Base-by-base conservation (phyloP, 2,888 invertebrate genomes). In the Drosophila kanekoi region DNA sequence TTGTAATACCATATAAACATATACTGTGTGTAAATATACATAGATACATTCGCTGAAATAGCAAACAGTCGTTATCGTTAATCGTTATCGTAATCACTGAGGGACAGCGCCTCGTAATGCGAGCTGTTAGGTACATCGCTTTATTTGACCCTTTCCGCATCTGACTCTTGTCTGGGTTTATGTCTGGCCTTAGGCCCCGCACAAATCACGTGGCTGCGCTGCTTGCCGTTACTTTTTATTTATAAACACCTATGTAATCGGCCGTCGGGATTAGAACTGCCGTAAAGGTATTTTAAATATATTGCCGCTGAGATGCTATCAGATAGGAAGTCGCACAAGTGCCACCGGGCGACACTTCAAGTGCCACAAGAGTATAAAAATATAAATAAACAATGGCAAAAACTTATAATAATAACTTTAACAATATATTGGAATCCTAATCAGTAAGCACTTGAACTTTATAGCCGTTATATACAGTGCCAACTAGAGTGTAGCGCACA, bases 371-470 rank as follows among this genome's bases (percentile, higher is more conserved):
- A 43, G n/a, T 28, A 32, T n/a, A 52, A 1, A 35, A 14, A 23
- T 20, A 6, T 32, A 9, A 28, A 28, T 28, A 45, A 13, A 47
- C 1, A 8, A 13, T n/a, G 8, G 0, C 1, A 33, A 33, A 51
- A 20, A 43, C 32, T 43, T 40, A 38, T 32, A 59, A 47, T 23
- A 59, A 49, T 56, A 62, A 41, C 28, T 51, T 59, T 52, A 47
- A 72, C 53, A 47, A 58, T 59, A 47, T 63, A 57, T 69, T 66
- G 37, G 45, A 11, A 59, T 28, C 38, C 35, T 43, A 56, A 74
- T 74, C 66, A 61, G 70, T 1, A 47, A 35, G 16, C 51, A 74
- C 61, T 74, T 62, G 44, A 71, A 43, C 18, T 61, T 66, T 70
- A 66, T 70, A 18, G 45, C 43, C 8, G 20, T 66, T 41, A 58